phyloP scores from a whole-genome alignment of 2,888 invertebrate species.

The Nemotelus nigrinus region DNA sequence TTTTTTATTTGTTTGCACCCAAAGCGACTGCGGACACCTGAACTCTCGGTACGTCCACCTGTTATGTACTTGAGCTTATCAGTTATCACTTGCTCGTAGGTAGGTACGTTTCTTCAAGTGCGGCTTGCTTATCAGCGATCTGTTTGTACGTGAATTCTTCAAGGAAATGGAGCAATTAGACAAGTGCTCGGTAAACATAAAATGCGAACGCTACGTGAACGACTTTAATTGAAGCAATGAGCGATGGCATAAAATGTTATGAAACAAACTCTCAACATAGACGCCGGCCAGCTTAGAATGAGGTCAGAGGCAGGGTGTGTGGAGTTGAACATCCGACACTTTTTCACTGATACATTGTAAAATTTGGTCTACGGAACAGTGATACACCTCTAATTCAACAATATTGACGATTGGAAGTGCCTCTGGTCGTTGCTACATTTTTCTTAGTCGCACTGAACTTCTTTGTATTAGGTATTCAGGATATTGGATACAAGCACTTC shows the following conservation, averaged over 20 bases:
- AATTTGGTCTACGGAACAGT: no score
- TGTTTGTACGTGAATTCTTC: conserved; percentile 16
- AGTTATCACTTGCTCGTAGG: neutral
- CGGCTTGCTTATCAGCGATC: conserved; percentile 14
- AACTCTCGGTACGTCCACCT: conserved; percentile 43
- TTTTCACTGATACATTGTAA: no score
- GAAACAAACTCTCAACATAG: neutral
- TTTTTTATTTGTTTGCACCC: conserved; percentile 33
- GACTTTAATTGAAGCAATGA: neutral
- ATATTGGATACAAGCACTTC: no score
- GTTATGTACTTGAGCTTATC: conserved; percentile 41
- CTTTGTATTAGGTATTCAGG: no score
- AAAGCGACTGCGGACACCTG: conserved; percentile 33
- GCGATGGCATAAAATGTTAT: neutral
- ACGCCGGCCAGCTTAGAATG: no score
- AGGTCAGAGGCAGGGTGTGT: no score
- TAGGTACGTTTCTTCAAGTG: no score
- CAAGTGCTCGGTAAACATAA: neutral
- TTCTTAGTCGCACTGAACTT: no score
- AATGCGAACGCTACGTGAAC: neutral
- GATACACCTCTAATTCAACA: no score
- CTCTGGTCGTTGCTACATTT: no score
- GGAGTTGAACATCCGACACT: no score
- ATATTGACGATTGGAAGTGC: no score
- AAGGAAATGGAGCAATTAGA: conserved; percentile 38